Percentiles rank a stretch among this genome's conserved stretches.
Evolutionary conservation across 2,797 vertebrate genomes (phyloP).

Genomic region (Dermochelys coriacea): DNA sequence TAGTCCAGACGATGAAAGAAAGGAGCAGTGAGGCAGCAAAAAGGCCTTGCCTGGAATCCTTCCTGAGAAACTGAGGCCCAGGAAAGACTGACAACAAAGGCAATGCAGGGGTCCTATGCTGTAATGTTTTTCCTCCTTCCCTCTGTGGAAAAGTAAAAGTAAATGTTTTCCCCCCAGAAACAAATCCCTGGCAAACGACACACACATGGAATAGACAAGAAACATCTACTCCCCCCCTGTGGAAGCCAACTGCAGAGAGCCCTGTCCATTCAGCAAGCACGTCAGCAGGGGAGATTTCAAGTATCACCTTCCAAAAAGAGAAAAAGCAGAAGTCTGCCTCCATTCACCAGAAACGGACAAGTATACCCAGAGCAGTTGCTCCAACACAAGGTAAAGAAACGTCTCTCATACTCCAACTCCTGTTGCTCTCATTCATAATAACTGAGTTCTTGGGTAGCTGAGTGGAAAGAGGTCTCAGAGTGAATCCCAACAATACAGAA

Average conservation of each 20-base stretch:
- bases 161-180: background rate
- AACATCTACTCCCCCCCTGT: background rate
- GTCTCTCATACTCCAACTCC: background rate
- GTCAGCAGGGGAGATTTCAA: background rate
- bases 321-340: fast-evolving
- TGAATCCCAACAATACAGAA: background rate
- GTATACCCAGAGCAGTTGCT: background rate
- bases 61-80: background rate
- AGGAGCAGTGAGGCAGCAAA: background rate
- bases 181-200: background rate
- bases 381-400: background rate
- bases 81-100: background rate
- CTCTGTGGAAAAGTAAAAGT: background rate
- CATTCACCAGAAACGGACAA: background rate
- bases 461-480: background rate
- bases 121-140: background rate
- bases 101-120: background rate
- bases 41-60: fast-evolving
- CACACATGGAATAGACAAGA: background rate
- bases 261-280: background rate
- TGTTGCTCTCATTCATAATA: background rate
- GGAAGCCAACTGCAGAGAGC: background rate
- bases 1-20: background rate
- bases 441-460: background rate
- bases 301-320: background rate